phyloP scores from a whole-genome alignment of 2,797 vertebrate genomes.

The Neopelma chrysocephalum region DNA sequence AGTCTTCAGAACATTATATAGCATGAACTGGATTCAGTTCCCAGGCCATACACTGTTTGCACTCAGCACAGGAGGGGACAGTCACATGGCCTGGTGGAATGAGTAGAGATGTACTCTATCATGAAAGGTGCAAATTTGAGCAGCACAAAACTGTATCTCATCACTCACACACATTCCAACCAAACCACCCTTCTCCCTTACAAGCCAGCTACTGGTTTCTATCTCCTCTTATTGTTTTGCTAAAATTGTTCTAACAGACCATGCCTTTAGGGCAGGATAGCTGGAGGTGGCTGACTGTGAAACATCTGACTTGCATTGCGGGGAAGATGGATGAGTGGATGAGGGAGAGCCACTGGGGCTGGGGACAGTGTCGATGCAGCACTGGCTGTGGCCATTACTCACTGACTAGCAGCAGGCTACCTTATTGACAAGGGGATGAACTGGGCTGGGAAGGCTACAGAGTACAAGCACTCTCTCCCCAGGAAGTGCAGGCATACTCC shows the following conservation, averaged over 20 bases:
- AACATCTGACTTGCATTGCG: fast-evolving
- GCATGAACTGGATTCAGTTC: not conserved
- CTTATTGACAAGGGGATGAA: not conserved
- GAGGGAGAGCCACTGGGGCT: not conserved
- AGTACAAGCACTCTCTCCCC: not conserved
- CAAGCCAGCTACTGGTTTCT: not conserved
- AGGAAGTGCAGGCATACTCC: fast-evolving
- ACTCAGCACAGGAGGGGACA: not conserved
- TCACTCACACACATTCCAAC: not conserved
- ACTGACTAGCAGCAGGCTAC: not conserved
- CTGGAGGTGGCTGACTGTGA: not conserved
- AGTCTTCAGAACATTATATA: not conserved
- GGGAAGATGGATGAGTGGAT: not conserved
- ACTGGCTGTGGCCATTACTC: not conserved
- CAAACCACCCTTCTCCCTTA: not conserved
- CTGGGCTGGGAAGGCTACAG: not conserved
- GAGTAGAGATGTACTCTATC: fast-evolving
- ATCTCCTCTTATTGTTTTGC: not conserved
- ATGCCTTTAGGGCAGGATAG: not conserved
- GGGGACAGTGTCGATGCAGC: fast-evolving
- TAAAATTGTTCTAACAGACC: not conserved
- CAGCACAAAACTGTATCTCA: not conserved
- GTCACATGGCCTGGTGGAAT: not conserved
- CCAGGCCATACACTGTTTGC: not conserved
- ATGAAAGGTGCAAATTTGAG: not conserved